Conservation (phyloP, 2,113 vertebrate genomes). For the Solea senegalensis region DNA sequence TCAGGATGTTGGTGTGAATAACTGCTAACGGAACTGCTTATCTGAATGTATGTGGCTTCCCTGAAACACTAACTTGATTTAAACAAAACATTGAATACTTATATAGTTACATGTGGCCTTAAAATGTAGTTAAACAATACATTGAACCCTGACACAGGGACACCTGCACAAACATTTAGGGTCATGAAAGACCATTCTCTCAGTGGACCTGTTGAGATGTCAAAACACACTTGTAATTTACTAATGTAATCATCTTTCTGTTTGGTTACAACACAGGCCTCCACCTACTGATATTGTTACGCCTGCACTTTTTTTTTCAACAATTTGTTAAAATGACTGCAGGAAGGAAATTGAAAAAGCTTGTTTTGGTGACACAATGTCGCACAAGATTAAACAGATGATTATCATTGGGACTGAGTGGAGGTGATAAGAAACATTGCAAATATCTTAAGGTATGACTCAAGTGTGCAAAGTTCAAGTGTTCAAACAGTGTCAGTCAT, state of each 20-base stretch:
- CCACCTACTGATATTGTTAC: not conserved
- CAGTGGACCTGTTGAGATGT: not conserved
- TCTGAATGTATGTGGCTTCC: not conserved
- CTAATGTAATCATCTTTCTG: too few relatives aligned
- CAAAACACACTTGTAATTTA: too few relatives aligned
- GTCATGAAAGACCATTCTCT: not conserved
- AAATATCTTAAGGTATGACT: not conserved
- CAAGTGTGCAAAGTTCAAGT: not conserved
- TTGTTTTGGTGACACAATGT: not conserved
- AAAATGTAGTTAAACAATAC: too few relatives aligned
- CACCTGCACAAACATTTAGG: not conserved
- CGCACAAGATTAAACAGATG: too few relatives aligned
- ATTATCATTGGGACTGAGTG: not conserved
- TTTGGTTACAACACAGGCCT: too few relatives aligned
- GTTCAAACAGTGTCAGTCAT: not conserved
- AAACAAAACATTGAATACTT: too few relatives aligned
- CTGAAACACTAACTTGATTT: not conserved
- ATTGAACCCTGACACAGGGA: too few relatives aligned
- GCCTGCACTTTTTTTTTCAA: not conserved
- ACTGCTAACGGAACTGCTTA: not conserved
- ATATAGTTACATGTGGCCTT: too few relatives aligned
- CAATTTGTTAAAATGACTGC: not conserved
- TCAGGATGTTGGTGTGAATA: not conserved
- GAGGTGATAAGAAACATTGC: not conserved
- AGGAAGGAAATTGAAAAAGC: not conserved